A percentile compares a stretch with the other conserved stretches of the same genome.
Conservation (phyloP, 1,140 invertebrate genomes). For the Bombus fervidus region DNA sequence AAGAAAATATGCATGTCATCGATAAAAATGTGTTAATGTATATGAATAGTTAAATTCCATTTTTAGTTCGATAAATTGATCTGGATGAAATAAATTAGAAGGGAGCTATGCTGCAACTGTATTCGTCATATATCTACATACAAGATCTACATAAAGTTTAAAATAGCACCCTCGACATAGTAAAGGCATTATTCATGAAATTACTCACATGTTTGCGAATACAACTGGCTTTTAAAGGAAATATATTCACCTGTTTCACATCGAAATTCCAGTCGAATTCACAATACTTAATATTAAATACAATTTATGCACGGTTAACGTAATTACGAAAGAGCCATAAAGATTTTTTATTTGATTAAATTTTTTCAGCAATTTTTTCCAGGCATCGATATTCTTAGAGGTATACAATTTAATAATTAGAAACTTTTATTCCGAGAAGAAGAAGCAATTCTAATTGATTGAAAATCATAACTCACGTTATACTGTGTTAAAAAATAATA, state of each 20-base stretch:
- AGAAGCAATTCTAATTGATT: background rate
- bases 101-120: background rate
- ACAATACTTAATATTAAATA: background rate
- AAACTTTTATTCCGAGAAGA: background rate
- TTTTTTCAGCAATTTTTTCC: background rate
- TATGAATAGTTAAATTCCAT: background rate
- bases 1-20: background rate
- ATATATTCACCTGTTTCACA: background rate
- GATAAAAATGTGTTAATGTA: background rate
- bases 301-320: background rate
- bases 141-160: background rate
- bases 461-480: background rate
- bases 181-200: conserved; percentile 17
- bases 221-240: background rate
- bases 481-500: background rate
- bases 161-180: conserved; percentile 7
- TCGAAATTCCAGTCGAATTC: background rate
- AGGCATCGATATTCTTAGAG: background rate
- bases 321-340: background rate
- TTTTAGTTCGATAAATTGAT: background rate
- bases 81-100: background rate
- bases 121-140: background rate
- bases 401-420: background rate
- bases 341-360: background rate
- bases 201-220: background rate